Evolutionary conservation across 2,797 vertebrate genomes (phyloP), one percentile per base, ranked within the genome.

Genomic region (Pelobates cultripes): DNA sequence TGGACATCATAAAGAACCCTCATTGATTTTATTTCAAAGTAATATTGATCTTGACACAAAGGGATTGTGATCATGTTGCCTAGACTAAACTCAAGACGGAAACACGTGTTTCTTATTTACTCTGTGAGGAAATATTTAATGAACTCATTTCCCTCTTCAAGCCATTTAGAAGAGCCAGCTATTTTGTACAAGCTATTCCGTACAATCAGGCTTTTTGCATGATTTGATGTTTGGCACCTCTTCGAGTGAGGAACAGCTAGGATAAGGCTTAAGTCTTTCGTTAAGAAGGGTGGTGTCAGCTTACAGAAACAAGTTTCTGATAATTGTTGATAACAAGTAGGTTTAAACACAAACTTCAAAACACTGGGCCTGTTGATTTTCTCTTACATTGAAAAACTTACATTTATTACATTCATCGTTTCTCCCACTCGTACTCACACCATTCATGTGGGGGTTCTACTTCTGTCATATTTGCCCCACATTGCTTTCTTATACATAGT

Each of bases 91-190:
- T 13, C 43, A 53, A 70, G 55, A 61, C 45, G 76, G 76, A 78
- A 70, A 78, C 76, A 78, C 76, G 55, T 78, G 76, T 78, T 78
- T 78, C 68, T 78, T 78, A 78, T 78, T 78, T 69, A 40, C 67
- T 44, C n/a, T 40, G 40, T 55, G 17, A 78, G 76, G 76, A 78
- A 78, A 70, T 43, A 70, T 78, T 78, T 70, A 42, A 78, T 78
- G 67, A 77, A 70, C 75, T 77, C 64, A 60, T 68, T 77, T 77
- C 66, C 66, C 66, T 70, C 51, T 55, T 44, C 13, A 40, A 69
- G 68, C 43, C 15, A 17, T 44, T 44, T 44, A 64, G 47, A 51
- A 10, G 57, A 61, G 7, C 61, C 17, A 64, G 10, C 61, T 4
- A 40, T 64, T 64, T 64, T n/a, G 3, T 40, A 64, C 61, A 64